Base-by-base conservation (phyloP, 2,888 invertebrate genomes). In the Troilus luridus region DNA sequence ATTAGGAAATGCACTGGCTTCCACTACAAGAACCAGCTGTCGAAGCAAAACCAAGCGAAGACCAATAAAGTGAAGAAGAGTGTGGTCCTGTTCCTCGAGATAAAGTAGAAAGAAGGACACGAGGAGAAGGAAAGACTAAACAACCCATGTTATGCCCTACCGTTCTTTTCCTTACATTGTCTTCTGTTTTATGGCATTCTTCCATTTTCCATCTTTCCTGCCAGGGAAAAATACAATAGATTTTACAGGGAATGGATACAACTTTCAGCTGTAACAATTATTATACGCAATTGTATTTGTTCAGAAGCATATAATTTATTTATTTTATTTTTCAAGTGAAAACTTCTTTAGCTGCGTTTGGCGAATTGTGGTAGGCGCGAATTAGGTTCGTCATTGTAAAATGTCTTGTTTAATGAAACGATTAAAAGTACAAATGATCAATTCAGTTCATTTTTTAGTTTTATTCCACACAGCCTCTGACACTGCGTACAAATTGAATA, bases 21-120 rank as follows among this genome's bases (percentile, higher is more conserved):
- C 17, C 10, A 8, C 41, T 41, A 8, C 2, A 41, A 9, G 41
- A 77, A 41, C 41, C 72, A 77, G 72, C 27, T 41, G 85, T 41
- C 54, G 56, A 10, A 56, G 85, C 85, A 56, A 85, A 85, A 54
- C 10, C 10, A 54, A 85, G 21, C 0, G 56, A n/a, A 56, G 85
- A n/a, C 85, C 56, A n/a, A 85, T 85, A 85, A 85, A 85, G n/a
- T n/a, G 12, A 56, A n/a, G 56, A 56, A 56, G 85, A 85, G 21
- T 56, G 56, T 54, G 85, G 85, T 58, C 54, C 56, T 85, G 85
- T 6, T 85, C 85, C 56, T 85, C n/a, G 11, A 85, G 85, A 85
- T 85, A 85, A 85, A 85, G 56, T 56, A 85, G 56, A n/a, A 85
- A 10, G 85, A 58, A 85, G 56, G 85, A n/a, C 85, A 21, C 7